Evolutionary conservation across 2,888 invertebrate genomes (phyloP).

Genomic region (Eulithis testata): DNA sequence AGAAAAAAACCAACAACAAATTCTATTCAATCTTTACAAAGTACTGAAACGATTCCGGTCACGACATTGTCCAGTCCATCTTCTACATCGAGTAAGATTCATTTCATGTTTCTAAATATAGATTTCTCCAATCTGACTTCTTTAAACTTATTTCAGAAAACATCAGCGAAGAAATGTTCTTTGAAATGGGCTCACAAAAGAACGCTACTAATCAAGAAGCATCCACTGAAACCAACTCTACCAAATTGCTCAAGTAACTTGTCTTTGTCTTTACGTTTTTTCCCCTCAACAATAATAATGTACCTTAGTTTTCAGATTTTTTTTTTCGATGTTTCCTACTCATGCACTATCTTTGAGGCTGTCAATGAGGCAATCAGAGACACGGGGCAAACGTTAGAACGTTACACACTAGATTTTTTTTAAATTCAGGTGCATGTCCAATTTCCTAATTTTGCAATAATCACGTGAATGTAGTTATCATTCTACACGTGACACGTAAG

Average conservation of each 20-base stretch:
- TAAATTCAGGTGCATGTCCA: no score
- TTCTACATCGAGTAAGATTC: neutral
- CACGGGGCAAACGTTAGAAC: no score
- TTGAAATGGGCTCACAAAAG: neutral
- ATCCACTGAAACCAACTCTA: neutral
- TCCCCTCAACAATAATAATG: no score
- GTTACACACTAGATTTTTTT: no score
- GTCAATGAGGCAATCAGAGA: no score
- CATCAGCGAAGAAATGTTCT: neutral
- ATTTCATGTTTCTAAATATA: neutral
- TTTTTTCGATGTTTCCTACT: no score
- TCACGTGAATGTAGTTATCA: no score
- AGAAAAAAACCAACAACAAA: neutral
- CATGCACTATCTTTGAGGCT: no score
- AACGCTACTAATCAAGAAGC: neutral
- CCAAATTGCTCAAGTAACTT: constrained; percentile 5
- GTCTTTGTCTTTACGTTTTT: no score
- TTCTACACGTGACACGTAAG: no score
- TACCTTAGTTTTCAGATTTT: no score
- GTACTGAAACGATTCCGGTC: neutral
- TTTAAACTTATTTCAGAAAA: constrained; percentile 9
- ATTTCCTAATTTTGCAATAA: no score
- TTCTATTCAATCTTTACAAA: neutral
- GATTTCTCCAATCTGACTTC: neutral
- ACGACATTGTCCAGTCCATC: neutral